These are phyloP conservation scores for Dipodomys spectabilis DNA, from an alignment of 2,113 vertebrate species.

Conservation along the genomic window DNA sequence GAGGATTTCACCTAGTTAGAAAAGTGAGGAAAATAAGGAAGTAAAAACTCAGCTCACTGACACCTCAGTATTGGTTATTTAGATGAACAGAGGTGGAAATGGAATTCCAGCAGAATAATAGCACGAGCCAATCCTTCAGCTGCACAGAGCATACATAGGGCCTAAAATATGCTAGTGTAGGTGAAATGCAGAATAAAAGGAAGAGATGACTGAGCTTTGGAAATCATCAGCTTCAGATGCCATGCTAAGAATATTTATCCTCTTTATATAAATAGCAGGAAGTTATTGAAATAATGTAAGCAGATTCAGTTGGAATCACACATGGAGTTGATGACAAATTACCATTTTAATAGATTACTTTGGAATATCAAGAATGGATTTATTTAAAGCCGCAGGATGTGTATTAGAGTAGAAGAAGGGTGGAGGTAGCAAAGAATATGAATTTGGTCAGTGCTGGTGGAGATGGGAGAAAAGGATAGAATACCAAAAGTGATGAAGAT, in stretches of 20 bases:
- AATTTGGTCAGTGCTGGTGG: neutral
- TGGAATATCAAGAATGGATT: neutral
- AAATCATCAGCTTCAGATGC: neutral
- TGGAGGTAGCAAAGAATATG: neutral
- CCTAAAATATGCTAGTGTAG: neutral
- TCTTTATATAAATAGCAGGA: neutral
- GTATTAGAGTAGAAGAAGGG: neutral
- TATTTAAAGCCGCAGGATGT: neutral
- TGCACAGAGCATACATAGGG: neutral
- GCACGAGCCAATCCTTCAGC: neutral
- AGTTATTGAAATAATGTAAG: neutral
- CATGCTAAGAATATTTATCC: neutral
- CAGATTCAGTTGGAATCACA: neutral
- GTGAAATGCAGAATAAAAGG: neutral
- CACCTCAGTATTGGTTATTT: neutral
- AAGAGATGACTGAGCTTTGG: neutral
- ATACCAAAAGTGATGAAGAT: neutral
- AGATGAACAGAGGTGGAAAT: neutral
- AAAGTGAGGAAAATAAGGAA: neutral
- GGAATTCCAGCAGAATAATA: neutral
- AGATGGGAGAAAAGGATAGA: neutral
- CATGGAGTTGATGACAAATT: neutral
- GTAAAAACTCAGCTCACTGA: neutral
- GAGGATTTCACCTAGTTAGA: neutral
- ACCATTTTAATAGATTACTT: neutral